A percentile compares a stretch with the other conserved stretches of the same genome.
phyloP scores from a whole-genome alignment of 1,140 invertebrate genomes.

The Sycophila sp. region DNA sequence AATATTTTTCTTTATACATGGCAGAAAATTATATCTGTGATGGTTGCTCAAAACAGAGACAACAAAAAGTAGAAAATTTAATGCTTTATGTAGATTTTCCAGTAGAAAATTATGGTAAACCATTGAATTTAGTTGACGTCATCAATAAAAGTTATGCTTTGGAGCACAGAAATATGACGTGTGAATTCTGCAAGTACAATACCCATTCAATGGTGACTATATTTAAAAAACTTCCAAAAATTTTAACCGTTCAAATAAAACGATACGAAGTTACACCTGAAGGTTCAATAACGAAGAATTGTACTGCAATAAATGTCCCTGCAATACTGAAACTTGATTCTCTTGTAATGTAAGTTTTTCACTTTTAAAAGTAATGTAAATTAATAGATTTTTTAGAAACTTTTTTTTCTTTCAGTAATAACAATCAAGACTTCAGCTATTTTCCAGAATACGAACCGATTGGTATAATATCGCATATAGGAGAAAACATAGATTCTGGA shows the following conservation, averaged over 20 bases:
- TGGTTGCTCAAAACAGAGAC: conserved; percentile 48
- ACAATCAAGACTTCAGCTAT: conserved; percentile 32
- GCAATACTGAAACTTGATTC: conserved; percentile 45
- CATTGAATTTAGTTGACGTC: conserved; percentile 45
- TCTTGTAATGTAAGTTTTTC: conserved; percentile 49
- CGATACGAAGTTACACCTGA: conserved; percentile 52
- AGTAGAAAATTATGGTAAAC: conserved; percentile 37
- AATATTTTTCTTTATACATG: conserved; percentile 55
- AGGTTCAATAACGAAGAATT: conserved; percentile 53
- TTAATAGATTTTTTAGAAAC: conserved; percentile 20
- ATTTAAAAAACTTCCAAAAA: conserved; percentile 52
- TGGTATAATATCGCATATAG: conserved; percentile 56
- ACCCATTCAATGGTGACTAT: conserved; percentile 49
- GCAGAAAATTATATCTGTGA: conserved; percentile 55
- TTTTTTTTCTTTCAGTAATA: conserved; percentile 41
- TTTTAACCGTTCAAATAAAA: conserved; percentile 56
- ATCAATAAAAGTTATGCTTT: conserved; percentile 49
- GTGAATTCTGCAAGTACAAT: conserved; percentile 51
- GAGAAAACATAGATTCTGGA: conserved; percentile 55
- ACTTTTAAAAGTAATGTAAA: neutral
- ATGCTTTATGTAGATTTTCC: conserved; percentile 55
- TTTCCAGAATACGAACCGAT: conserved; percentile 50
- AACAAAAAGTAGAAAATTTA: conserved; percentile 53
- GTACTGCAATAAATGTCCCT: conserved; percentile 51
- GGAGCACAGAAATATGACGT: conserved; percentile 52